phyloP scores from a whole-genome alignment of 2,888 invertebrate species.

The Ochropacha duplaris region DNA sequence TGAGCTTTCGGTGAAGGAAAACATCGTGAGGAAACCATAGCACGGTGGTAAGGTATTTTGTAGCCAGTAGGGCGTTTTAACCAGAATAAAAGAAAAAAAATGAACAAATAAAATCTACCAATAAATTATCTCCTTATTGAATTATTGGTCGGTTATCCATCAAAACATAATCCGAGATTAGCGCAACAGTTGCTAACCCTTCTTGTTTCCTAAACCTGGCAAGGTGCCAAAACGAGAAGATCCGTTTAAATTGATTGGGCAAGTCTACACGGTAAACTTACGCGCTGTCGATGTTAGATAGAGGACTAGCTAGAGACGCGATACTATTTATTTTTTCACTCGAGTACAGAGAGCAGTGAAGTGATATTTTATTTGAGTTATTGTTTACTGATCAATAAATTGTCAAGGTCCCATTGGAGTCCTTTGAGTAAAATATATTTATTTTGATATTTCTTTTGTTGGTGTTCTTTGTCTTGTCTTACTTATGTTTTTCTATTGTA shows the following conservation, averaged over 20 bases:
- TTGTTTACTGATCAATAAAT: neutral
- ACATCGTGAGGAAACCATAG: too few relatives aligned
- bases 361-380: neutral
- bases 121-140: conserved; percentile 15
- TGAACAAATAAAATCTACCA: conserved; percentile 3
- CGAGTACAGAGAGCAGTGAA: neutral
- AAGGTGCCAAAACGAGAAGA: conserved; percentile 13
- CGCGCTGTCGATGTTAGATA: conserved; percentile 20
- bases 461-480: too few relatives aligned
- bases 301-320: conserved; percentile 1
- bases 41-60: too few relatives aligned
- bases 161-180: conserved; percentile 24
- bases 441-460: too few relatives aligned
- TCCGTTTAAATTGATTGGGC: conserved; percentile 21
- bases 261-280: conserved; percentile 18
- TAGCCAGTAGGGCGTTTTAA: too few relatives aligned
- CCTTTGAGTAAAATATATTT: neutral
- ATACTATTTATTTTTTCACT: neutral
- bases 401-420: neutral
- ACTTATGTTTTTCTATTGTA: too few relatives aligned
- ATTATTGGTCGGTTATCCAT: conserved; percentile 17
- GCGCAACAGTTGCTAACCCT: conserved; percentile 16
- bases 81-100: too few relatives aligned
- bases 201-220: conserved; percentile 19
- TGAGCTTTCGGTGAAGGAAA: too few relatives aligned